Base-by-base conservation (phyloP, 2,888 invertebrate genomes). In the Theodoxus fluviatilis region DNA sequence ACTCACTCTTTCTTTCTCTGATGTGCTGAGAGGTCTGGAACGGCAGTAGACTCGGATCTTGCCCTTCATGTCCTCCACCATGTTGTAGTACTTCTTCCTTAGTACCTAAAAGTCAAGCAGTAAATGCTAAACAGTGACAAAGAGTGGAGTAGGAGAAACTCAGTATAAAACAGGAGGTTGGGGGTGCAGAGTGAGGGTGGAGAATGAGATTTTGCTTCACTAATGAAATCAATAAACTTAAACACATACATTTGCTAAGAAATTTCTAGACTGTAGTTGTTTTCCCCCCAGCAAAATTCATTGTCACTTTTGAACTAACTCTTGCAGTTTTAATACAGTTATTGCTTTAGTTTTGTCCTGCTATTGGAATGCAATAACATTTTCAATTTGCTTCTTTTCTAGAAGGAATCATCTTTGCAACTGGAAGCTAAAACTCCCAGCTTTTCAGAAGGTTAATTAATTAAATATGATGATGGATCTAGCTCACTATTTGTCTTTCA, bases 21-120 rank as follows among this genome's bases (percentile, higher is more conserved):
- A 68, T 22, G 71, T 75, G 74, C 84, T 85, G 67, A 85, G 75
- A 15, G 86, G 85, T 69, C 85, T 70, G 12, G 82, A 81, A 61
- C 86, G 75, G 69, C 84, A 84, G 75, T 84, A 86, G 22, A 86
- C 86, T 68, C 85, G 77, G 65, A 86, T 86, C 78, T 86, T 86
- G 7, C 86, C 86, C 75, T 86, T 86, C 85, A 85, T 84, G 74
- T 86, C 86, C 71, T 86, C 86, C 18, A 86, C 85, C 83, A 85
- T 85, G 76, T 86, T 86, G 83, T 83, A 85, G 72, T 86, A 86
- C 71, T 85, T 86, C 81, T 85, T 86, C 15, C 86, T 76, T 67
- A 85, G 73, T 18, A 86, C 84, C 84, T 85, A 12, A 61, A 61
- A 61, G 33, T 12, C 6, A 64, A 64, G 4, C 4, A 9, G n/a